phyloP scores from a whole-genome alignment of 2,113 vertebrate species.

The Plotosus lineatus region DNA sequence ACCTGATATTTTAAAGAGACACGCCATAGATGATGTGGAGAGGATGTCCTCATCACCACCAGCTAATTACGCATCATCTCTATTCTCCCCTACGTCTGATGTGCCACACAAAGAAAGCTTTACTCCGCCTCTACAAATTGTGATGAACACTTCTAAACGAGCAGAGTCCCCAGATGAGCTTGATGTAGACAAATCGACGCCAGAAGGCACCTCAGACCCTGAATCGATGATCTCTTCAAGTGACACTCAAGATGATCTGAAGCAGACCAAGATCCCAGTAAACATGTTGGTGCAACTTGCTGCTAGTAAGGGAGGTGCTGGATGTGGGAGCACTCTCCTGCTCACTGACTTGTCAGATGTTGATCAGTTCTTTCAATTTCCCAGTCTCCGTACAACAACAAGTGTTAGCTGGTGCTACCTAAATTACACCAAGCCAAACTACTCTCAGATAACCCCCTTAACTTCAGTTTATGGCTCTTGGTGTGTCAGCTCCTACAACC shows the following conservation, averaged over 20 bases:
- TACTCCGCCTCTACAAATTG: slow-evolving; percentile 80
- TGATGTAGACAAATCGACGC: slow-evolving; percentile 83
- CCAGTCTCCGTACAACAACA: slow-evolving; percentile 89
- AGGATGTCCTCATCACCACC: slow-evolving; percentile 81
- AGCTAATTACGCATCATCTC: slow-evolving; percentile 66
- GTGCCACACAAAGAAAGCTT: slow-evolving; percentile 78
- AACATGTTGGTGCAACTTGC: slow-evolving; percentile 82
- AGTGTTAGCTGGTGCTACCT: slow-evolving; percentile 98
- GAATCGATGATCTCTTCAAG: slow-evolving; percentile 76
- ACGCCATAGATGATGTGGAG: slow-evolving; percentile 84
- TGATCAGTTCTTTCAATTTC: slow-evolving; percentile 89
- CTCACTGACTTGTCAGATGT: slow-evolving; percentile 82
- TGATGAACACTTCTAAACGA: slow-evolving; percentile 80
- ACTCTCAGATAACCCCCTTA: slow-evolving; percentile 74
- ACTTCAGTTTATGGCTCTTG: slow-evolving; percentile 93
- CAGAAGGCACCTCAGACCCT: slow-evolving; percentile 80
- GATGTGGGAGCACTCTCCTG: slow-evolving; percentile 73
- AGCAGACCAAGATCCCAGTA: slow-evolving; percentile 74
- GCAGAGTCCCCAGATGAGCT: slow-evolving; percentile 86
- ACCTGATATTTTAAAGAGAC: slow-evolving; percentile 76
- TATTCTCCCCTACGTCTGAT: slow-evolving; percentile 73
- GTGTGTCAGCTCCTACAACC: slow-evolving; percentile 93
- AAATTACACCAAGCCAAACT: slow-evolving; percentile 93
- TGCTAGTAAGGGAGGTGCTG: slow-evolving; percentile 72
- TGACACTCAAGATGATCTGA: slow-evolving; percentile 73